Base-by-base conservation (phyloP, 2,888 invertebrate genomes). In the Melanargia galathea region DNA sequence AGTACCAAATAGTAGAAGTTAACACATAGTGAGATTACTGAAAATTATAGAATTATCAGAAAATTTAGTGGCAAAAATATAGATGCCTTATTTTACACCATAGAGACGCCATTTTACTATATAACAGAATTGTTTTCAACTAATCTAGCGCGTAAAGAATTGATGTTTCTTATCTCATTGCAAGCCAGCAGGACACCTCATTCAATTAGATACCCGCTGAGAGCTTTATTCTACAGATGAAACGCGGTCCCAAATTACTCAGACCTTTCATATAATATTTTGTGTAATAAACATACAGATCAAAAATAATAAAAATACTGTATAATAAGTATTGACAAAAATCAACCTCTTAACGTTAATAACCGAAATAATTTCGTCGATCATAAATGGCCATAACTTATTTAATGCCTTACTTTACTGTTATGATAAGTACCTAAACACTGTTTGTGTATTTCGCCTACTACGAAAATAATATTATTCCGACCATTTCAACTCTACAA, bases 181-280 rank as follows among this genome's bases (percentile, higher is more conserved):
- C 61, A 43, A 62, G 76, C 71, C 71, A 62, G 61, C 66, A 67
- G 69, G 70, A 70, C 64, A 67, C 61, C 68, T 61, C 45, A 65
- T 69, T 57, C 67, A 71, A 71, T 71, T 71, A 71, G 52, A 57
- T 18, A 30, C 22, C 22, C 22, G 57, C 57, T 38, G 57, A 18
- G 60, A 38, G 57, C 46, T 56, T 60, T 63, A 52, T 58, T 57
- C 64, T 61, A 46, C n/a, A 45, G 43, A 45, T 26, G 60, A 56
- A 52, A 57, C 40, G n/a, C n/a, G n/a, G n/a, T n/a, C 16, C 48
- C 3, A 45, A 60, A 51, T 30, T 18, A 46, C 24, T 33, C 54
- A 49, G 11, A 8, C 35, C 35, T 18, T n/a, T 51, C n/a, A 24
- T 49, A 49, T 49, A 24, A 38, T 38, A 38, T 38, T 38, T 38